Conservation (phyloP, 1,140 invertebrate species). For the Teleogryllus occipitalis region DNA sequence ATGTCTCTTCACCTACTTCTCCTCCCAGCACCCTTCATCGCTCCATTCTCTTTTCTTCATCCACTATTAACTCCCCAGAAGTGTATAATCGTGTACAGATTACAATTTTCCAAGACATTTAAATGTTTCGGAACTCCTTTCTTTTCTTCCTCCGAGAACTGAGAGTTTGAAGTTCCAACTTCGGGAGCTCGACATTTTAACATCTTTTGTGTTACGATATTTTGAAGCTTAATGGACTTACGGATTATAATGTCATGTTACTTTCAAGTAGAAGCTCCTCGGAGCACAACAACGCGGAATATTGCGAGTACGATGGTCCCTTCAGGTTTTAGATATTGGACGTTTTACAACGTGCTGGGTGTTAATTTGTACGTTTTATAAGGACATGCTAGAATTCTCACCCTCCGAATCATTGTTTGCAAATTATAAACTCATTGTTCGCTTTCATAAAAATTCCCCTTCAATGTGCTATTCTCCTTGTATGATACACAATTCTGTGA, state of each 20-base stretch:
- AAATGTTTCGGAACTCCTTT: neutral
- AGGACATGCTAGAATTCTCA: no score
- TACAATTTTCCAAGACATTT: slow-evolving; percentile 5
- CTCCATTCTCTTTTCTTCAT: neutral
- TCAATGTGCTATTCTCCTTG: no score
- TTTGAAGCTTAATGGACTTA: neutral
- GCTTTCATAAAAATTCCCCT: no score
- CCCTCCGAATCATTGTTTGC: no score
- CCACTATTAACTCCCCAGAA: neutral
- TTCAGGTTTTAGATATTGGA: no score
- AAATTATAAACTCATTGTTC: no score
- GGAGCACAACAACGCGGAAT: neutral
- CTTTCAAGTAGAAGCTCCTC: neutral
- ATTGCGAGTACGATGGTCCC: neutral
- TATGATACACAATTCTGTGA: no score
- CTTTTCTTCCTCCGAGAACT: neutral
- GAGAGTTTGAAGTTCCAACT: neutral
- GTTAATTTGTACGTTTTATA: no score
- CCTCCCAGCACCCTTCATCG: neutral
- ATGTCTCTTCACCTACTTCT: no score
- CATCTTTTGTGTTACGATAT: slow-evolving; percentile 5
- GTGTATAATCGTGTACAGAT: slow-evolving; percentile 4
- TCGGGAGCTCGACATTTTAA: neutral
- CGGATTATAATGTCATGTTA: neutral
- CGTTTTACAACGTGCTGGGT: no score